Evolutionary conservation across 1,140 invertebrate species (phyloP).

Genomic region (Bombyx mori): DNA sequence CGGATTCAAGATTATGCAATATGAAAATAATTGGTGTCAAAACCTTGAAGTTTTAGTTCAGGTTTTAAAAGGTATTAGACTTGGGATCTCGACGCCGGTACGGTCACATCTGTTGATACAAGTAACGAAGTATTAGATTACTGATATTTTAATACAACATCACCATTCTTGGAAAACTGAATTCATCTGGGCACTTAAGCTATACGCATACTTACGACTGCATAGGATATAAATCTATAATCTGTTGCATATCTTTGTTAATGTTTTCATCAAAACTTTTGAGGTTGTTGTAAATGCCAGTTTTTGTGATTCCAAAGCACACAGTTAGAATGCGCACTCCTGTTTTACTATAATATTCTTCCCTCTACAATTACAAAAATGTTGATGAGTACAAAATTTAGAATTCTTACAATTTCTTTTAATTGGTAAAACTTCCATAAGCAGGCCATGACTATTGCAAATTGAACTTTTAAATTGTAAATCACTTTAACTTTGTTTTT

Average conservation of each 20-base stretch:
- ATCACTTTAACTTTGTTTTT: no score
- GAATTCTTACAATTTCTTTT: neutral
- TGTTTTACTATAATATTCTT: constrained; percentile 57
- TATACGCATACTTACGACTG: constrained; percentile 1
- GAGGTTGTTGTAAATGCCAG: constrained; percentile 15
- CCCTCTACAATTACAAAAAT: constrained; percentile 15
- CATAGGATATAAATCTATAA: neutral
- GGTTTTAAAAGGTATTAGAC: no score
- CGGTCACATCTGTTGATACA: no score
- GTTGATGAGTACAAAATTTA: constrained; percentile 1
- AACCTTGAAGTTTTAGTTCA: no score
- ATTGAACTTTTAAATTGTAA: no score
- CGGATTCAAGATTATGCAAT: no score
- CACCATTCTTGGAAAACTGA: neutral
- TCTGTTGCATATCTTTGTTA: neutral
- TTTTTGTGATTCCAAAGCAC: constrained; percentile 66
- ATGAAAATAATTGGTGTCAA: no score
- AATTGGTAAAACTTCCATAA: no score
- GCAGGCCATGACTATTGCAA: no score
- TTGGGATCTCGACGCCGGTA: no score
- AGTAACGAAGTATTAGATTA: no score
- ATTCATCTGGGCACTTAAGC: neutral
- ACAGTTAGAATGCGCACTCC: constrained; percentile 66
- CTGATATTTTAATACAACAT: no score
- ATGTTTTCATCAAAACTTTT: constrained; percentile 8